Evolutionary conservation across 2,888 invertebrate genomes (phyloP), one percentile per base, ranked within the genome.

Genomic region (Automeris io): DNA sequence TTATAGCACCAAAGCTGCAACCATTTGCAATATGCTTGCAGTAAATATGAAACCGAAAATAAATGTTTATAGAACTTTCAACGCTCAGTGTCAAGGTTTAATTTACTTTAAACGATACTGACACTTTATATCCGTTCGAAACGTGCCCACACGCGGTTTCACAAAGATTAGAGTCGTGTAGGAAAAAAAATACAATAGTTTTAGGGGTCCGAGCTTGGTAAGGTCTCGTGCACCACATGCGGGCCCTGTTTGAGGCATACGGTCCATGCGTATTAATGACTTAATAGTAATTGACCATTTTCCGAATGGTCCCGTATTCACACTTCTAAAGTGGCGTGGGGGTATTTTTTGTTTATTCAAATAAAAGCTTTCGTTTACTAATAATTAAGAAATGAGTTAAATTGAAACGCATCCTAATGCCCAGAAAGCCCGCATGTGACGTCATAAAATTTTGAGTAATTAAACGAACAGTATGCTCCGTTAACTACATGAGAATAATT

Each of bases 241-340:
- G 71, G 71, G 71, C 11, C 34, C 26, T 33, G 33, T 39, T 33
- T 33, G 34, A 5, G 21, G 21, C 39, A 39, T 34, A 39, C 33
- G 39, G 26, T 39, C 3, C 18, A 5, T n/a, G 18, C 13, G 22
- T 11, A 31, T 39, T 39, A 78, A 80, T 78, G 70, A 73, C 76
- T 75, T 78, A 72, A 79, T 78, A 76, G 71, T 63, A 66, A 71
- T 68, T 67, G 72, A 64, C 59, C 62, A 67, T 60, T 64, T 54
- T 55, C 47, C 54, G 45, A 64, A 66, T 61, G 60, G 55, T 61
- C 64, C 61, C 61, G 62, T 67, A 66, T 70, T 48, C 50, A 47
- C 41, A 39, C 47, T 39, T 9, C 43, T 36, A 24, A 18, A 22
- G 22, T 35, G 29, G 38, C 41, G 42, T 37, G 19, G 16, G 24